Percentiles rank a stretch among this genome's conserved stretches.
Evolutionary conservation across 2,888 invertebrate species (phyloP).

Genomic region (Watsonalla binaria): DNA sequence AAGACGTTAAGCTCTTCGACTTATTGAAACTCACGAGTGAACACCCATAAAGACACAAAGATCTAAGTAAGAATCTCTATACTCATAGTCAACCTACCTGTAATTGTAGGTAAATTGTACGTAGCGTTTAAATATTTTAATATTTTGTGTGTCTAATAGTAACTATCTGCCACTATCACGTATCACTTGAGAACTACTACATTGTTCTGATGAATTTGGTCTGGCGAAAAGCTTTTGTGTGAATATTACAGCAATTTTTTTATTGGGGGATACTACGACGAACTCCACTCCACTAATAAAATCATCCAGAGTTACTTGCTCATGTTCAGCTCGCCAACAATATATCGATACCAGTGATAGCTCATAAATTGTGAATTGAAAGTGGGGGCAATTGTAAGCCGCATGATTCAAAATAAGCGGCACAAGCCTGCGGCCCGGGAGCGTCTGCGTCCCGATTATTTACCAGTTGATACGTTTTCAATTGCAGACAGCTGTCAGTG

Average conservation of each 20-base stretch:
- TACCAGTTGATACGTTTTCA: slow-evolving; percentile 61
- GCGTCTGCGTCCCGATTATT: slow-evolving; percentile 35
- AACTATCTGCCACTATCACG: no score
- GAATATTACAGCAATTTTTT: no score
- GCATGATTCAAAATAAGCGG: neutral
- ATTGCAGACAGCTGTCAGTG: slow-evolving; percentile 66
- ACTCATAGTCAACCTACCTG: no score
- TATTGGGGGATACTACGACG: no score
- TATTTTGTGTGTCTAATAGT: no score
- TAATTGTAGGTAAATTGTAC: no score
- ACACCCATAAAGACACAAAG: neutral
- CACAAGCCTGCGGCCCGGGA: slow-evolving; percentile 1
- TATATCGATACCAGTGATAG: neutral
- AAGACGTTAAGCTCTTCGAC: neutral
- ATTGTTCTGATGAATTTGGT: no score
- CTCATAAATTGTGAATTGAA: neutral
- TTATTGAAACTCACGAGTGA: slow-evolving; percentile 1
- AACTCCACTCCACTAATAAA: no score
- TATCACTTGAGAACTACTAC: no score
- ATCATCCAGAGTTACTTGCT: neutral
- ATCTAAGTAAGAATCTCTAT: neutral
- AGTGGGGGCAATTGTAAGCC: neutral
- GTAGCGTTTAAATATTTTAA: no score
- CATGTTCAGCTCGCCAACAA: neutral
- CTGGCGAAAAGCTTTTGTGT: no score